Base-by-base conservation (phyloP, 53 echinoderm and acorn worm species). In the Temnopleurus reevesii region DNA sequence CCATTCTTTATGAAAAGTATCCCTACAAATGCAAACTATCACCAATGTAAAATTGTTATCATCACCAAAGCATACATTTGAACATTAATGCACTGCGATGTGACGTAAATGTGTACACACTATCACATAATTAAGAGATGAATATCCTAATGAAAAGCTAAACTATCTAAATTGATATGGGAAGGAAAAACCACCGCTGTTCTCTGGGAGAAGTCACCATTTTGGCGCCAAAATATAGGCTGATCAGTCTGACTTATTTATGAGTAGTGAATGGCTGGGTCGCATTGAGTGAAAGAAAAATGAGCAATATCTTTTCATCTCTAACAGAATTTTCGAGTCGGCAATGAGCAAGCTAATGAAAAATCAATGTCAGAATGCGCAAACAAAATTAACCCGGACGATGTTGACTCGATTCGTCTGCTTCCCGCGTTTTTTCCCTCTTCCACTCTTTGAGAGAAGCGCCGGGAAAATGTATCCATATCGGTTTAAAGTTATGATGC, bases 291-390 rank as follows among this genome's bases (percentile, higher is more conserved):
- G 71, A 71, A 71, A 38, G 71, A 19, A 71, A n/a, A 71, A 71
- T 71, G 71, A 41, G 71, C 71, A 71, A 71, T 71, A 71, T 71
- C 71, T 41, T 71, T 71, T 41, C 41, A 71, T 71, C 71, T 71
- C 71, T 38, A 71, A 71, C 35, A 36, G 7, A 80, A 49, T 80
- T 51, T 80, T 51, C 29, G 24, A 51, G 45, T 41, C 80, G 80
- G 47, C 80, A 51, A 80, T 80, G 80, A 80, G 31, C 27, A 28
- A 51, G 80, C 47, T 80, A 80, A 80, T 80, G 80, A 80, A 80
- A 80, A 80, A 51, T 80, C 80, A 80, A 80, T 80, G 80, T 49
- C 80, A 80, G 53, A 80, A 51, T 80, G 51, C 29, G 80, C 80
- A 80, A 46, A 80, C 80, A 80, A 80, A 71, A 80, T 80, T 80